A percentile compares a stretch with the other conserved stretches of the same genome.
These are phyloP conservation scores for Cladopsammia gracilis DNA, from an alignment of 64 coral and sea anemone species.

Conservation along the genomic window DNA sequence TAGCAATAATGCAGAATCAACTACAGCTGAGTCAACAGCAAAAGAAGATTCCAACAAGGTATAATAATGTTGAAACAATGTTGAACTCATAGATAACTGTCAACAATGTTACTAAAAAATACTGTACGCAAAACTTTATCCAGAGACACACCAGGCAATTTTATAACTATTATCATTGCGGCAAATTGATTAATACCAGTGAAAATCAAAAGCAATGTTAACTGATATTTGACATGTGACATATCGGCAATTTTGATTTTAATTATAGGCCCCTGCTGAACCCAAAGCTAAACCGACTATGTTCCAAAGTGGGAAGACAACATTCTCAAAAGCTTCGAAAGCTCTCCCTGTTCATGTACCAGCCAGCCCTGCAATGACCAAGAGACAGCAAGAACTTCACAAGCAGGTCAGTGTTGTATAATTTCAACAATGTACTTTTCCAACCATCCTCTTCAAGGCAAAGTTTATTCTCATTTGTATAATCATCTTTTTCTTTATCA, in stretches of 20 bases:
- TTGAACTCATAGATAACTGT: background rate
- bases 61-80: background rate
- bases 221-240: too few relatives aligned
- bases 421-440: background rate
- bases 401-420: background rate
- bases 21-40: background rate
- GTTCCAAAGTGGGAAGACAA: slow-evolving; percentile 99
- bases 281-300: slow-evolving; percentile 85
- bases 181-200: too few relatives aligned
- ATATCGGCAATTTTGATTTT: background rate
- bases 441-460: too few relatives aligned
- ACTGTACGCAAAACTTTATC: too few relatives aligned
- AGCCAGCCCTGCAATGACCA: slow-evolving; percentile 7
- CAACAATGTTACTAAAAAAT: too few relatives aligned
- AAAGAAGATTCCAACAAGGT: slow-evolving; percentile 30
- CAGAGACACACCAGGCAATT: too few relatives aligned
- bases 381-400: slow-evolving; percentile 35
- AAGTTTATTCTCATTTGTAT: too few relatives aligned
- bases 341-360: background rate
- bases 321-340: slow-evolving; percentile 58
- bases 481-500: too few relatives aligned
- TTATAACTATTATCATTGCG: too few relatives aligned
- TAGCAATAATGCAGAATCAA: background rate
- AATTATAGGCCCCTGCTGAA: slow-evolving; percentile 33
- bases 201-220: too few relatives aligned